phyloP scores from a whole-genome alignment of 1,140 invertebrate species.

The Lysiphlebus fabarum region DNA sequence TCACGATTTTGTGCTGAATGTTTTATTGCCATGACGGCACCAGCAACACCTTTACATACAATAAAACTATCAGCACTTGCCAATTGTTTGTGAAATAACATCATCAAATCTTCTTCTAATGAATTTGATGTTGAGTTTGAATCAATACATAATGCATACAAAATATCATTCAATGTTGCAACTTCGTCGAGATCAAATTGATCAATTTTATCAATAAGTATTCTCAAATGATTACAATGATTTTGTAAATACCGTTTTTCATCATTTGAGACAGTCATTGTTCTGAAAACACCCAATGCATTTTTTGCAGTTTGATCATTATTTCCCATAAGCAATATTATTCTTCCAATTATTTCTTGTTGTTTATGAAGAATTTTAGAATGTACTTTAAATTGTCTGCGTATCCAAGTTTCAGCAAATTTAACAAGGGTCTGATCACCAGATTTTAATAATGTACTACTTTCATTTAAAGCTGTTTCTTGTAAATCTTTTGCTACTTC shows the following conservation, averaged over 20 bases:
- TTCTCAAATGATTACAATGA: constrained; percentile 50
- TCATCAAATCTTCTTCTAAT: constrained; percentile 62
- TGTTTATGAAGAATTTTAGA: constrained; percentile 40
- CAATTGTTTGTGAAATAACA: constrained; percentile 64
- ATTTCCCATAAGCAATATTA: constrained; percentile 44
- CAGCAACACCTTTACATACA: constrained; percentile 52
- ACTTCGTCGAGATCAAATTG: constrained; percentile 60
- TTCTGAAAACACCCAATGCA: constrained; percentile 39
- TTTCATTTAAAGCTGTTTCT: constrained; percentile 34
- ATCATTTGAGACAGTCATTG: constrained; percentile 37
- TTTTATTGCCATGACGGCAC: constrained; percentile 55
- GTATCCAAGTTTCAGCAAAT: constrained; percentile 47
- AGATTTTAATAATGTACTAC: constrained; percentile 42
- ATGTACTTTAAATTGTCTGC: constrained; percentile 43
- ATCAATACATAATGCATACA: constrained; percentile 55
- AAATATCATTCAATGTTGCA: constrained; percentile 56
- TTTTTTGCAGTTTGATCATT: constrained; percentile 47
- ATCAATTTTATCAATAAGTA: constrained; percentile 60
- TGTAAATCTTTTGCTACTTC: constrained; percentile 44
- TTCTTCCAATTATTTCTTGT: constrained; percentile 43
- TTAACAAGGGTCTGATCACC: constrained; percentile 39
- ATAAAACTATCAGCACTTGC: constrained; percentile 51
- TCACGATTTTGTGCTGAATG: constrained; percentile 44
- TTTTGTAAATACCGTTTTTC: constrained; percentile 42
- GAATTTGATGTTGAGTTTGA: constrained; percentile 46